phyloP scores from a whole-genome alignment of 2,797 vertebrate species.

The Cephalopachus bancanus region DNA sequence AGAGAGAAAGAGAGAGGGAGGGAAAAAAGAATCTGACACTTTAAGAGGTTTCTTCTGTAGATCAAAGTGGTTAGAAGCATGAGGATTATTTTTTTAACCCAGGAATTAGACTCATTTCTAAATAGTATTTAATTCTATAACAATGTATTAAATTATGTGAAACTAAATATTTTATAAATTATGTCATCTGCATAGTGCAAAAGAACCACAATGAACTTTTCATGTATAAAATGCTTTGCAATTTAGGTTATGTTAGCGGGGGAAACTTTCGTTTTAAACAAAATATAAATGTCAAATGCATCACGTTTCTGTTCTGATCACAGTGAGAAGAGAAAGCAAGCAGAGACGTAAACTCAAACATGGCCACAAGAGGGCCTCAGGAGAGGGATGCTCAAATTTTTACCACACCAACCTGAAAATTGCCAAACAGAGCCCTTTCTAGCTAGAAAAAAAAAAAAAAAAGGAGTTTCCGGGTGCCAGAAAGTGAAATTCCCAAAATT shows the following conservation, averaged over 20 bases:
- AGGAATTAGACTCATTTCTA: background rate
- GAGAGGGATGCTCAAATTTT: background rate
- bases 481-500: slow-evolving; percentile 31
- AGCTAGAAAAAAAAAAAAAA: background rate
- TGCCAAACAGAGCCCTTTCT: background rate
- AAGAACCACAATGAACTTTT: background rate
- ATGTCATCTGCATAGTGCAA: background rate
- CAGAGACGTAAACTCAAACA: background rate
- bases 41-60: background rate
- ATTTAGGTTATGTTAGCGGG: background rate
- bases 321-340: background rate
- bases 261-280: background rate
- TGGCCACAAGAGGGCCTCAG: slow-evolving; percentile 45
- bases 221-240: background rate
- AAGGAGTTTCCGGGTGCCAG: background rate
- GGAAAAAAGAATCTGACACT: background rate
- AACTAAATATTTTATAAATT: slow-evolving; percentile 37
- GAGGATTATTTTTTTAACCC: background rate
- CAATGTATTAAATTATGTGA: background rate
- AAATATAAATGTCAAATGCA: background rate
- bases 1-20: too few species aligned
- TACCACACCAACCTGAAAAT: background rate
- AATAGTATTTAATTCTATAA: background rate
- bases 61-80: background rate
- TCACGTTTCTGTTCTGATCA: background rate